phyloP scores from a whole-genome alignment of 2,797 vertebrate species.

The Falco rusticolus region DNA sequence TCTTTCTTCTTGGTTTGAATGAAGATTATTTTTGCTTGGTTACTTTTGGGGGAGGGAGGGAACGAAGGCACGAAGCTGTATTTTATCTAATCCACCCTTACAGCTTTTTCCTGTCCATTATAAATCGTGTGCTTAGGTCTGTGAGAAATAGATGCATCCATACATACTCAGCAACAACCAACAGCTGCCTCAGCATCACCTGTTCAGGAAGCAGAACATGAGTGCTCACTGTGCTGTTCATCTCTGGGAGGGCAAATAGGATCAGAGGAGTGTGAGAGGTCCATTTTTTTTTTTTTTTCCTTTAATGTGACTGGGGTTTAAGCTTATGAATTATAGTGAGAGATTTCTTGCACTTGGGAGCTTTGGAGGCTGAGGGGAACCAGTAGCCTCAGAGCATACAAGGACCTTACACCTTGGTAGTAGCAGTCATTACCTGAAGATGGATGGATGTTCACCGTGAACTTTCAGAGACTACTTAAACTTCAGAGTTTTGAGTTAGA shows the following conservation, averaged over 20 bases:
- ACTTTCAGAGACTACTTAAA: not conserved
- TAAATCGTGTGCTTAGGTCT: slow-evolving; percentile 1
- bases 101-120: not conserved
- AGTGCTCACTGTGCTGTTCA: not conserved
- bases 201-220: not conserved
- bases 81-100: slow-evolving; percentile 34
- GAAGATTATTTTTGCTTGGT: not conserved
- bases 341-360: not conserved
- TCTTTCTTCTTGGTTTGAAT: slow-evolving; percentile 4
- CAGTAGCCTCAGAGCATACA: not conserved
- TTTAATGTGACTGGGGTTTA: not conserved
- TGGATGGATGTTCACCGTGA: not conserved
- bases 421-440: not conserved
- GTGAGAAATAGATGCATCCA: not conserved
- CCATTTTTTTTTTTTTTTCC: not conserved
- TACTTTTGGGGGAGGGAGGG: not conserved
- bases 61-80: not conserved
- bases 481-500: not conserved
- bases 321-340: not conserved
- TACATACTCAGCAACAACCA: not conserved
- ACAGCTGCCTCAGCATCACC: not conserved
- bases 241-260: not conserved
- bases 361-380: not conserved
- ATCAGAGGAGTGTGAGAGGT: not conserved
- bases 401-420: not conserved